A percentile compares a stretch with the other conserved stretches of the same genome.
These are phyloP conservation scores for Ophiodon elongatus DNA, from an alignment of 2,113 vertebrate species.

Conservation along the genomic window DNA sequence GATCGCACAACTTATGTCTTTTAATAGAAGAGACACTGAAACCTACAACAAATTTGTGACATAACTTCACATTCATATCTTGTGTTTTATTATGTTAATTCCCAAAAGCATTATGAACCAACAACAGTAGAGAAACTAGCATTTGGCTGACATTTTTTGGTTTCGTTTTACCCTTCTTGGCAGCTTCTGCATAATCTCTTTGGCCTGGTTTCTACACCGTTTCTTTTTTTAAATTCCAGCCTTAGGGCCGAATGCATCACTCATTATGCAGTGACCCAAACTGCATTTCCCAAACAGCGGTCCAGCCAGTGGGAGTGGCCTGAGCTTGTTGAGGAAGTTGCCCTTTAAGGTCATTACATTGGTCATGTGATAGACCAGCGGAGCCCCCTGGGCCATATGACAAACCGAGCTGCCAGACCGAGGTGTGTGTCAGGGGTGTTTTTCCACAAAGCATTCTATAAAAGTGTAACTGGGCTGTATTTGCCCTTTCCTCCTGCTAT, in stretches of 20 bases:
- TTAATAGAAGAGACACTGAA: slow-evolving; percentile 16
- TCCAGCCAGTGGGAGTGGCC: slow-evolving; percentile 71
- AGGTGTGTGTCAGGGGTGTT: slow-evolving; percentile 88
- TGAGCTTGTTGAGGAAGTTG: slow-evolving; percentile 74
- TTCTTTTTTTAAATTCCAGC: slow-evolving; percentile 37
- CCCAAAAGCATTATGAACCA: slow-evolving; percentile 35
- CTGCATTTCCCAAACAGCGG: slow-evolving; percentile 73
- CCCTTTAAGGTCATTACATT: slow-evolving; percentile 83
- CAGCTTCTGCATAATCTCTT: slow-evolving; percentile 58
- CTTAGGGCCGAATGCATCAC: slow-evolving; percentile 61
- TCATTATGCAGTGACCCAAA: slow-evolving; percentile 69
- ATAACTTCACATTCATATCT: slow-evolving; percentile 46
- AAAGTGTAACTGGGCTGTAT: slow-evolving; percentile 86
- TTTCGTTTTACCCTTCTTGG: slow-evolving; percentile 43
- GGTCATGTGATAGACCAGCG: slow-evolving; percentile 80
- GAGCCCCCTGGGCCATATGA: slow-evolving; percentile 85
- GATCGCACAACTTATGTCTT: slow-evolving; percentile 21
- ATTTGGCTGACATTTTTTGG: slow-evolving; percentile 35
- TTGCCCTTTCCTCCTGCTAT: slow-evolving; percentile 85
- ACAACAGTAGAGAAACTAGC: slow-evolving; percentile 21
- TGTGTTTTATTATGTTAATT: slow-evolving; percentile 39
- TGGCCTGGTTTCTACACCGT: slow-evolving; percentile 51
- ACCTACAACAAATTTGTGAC: slow-evolving; percentile 30
- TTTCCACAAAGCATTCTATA: slow-evolving; percentile 89
- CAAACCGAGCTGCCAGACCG: slow-evolving; percentile 82